Conservation (phyloP, 2,797 vertebrate species). For the Sebastes matsubarae region DNA sequence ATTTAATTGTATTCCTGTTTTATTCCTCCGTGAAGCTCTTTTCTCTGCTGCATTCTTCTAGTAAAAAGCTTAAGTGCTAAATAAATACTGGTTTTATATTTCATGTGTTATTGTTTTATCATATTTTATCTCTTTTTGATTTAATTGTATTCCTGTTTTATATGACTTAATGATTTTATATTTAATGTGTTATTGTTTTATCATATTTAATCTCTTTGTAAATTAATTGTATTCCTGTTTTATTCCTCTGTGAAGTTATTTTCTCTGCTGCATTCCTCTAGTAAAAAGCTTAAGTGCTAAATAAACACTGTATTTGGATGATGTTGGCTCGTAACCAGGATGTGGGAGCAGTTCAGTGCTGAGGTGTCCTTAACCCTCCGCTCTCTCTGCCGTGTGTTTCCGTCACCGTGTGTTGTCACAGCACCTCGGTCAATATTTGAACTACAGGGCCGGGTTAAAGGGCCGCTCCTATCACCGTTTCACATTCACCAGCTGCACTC, state of each 20-base stretch:
- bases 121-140: no score
- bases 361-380: constrained; percentile 76
- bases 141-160: neutral
- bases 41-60: neutral
- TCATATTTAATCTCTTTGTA: neutral
- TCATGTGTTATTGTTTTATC: no score
- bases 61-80: neutral
- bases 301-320: neutral
- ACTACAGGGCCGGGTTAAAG: constrained; percentile 57
- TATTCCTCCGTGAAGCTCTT: neutral
- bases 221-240: neutral
- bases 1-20: neutral
- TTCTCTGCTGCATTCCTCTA: neutral
- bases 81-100: neutral
- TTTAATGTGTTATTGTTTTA: neutral
- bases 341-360: constrained; percentile 58
- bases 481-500: constrained; percentile 59
- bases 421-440: constrained; percentile 82
- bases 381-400: neutral
- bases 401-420: constrained; percentile 38
- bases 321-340: constrained; percentile 44
- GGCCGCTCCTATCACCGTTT: constrained; percentile 63
- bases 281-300: neutral
- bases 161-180: neutral
- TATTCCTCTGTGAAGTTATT: neutral